These are phyloP conservation scores for Paratilapia polleni DNA, from an alignment of 2,113 vertebrate species.

Conservation along the genomic window DNA sequence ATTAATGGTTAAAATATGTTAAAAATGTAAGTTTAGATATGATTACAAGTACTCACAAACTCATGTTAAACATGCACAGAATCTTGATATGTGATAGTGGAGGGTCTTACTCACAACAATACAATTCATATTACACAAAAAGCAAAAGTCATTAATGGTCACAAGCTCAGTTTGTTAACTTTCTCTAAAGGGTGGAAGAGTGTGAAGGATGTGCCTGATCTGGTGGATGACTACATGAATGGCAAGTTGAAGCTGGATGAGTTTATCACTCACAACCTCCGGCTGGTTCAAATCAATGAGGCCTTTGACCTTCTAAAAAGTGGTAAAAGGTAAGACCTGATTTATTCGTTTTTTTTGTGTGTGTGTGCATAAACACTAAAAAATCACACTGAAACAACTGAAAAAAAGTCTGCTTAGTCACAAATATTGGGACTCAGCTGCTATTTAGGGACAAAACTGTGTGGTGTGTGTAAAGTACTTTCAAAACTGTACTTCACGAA, in stretches of 20 bases:
- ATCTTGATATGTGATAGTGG: not conserved
- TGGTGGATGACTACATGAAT: constrained; percentile 85
- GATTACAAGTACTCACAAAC: not conserved
- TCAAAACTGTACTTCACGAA: not conserved
- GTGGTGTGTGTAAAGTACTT: not conserved
- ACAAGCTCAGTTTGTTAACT: not conserved
- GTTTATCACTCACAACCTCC: constrained; percentile 85
- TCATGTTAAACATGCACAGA: not conserved
- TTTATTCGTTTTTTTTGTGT: not conserved
- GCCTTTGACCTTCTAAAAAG: constrained; percentile 82
- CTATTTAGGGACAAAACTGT: not conserved
- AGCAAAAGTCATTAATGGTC: not conserved
- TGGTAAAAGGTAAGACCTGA: constrained; percentile 76
- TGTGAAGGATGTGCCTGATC: constrained; percentile 76
- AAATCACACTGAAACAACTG: fast-evolving
- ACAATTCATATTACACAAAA: not conserved
- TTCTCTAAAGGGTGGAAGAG: constrained; percentile 70
- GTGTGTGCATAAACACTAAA: not conserved
- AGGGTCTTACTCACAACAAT: not conserved
- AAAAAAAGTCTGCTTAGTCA: not conserved
- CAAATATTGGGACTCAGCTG: not conserved
- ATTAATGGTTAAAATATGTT: not conserved
- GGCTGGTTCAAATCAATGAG: constrained; percentile 82
- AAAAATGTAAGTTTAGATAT: not conserved
- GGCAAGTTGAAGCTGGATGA: constrained; percentile 86